phyloP scores from a whole-genome alignment of 2,113 vertebrate genomes.

The Macrotus californicus region DNA sequence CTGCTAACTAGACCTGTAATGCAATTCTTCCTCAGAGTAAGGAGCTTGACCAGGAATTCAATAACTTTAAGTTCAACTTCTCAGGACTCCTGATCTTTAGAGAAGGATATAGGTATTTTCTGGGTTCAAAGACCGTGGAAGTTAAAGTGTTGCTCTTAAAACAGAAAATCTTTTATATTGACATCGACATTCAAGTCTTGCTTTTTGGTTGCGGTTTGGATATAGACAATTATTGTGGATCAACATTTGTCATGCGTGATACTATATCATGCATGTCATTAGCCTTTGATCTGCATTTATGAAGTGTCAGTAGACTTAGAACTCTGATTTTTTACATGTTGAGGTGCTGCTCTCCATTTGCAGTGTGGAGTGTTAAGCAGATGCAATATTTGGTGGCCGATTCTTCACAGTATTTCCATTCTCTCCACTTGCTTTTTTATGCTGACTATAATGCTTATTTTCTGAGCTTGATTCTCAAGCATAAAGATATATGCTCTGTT shows the following conservation, averaged over 20 bases:
- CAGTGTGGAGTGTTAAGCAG: not conserved
- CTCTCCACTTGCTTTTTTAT: constrained; percentile 24
- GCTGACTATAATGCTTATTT: constrained; percentile 1
- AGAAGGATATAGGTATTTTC: not conserved
- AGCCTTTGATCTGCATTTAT: not conserved
- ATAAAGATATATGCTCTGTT: not conserved
- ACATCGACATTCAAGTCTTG: not conserved
- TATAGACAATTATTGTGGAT: not conserved
- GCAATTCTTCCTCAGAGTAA: not conserved
- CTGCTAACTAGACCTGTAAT: not conserved
- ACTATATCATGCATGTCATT: not conserved
- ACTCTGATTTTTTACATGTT: not conserved
- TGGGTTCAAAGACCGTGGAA: not conserved
- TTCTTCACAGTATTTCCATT: constrained; percentile 1
- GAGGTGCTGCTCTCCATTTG: not conserved
- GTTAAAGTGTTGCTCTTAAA: not conserved
- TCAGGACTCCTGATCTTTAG: not conserved
- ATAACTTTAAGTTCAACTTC: not conserved
- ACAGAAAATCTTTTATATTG: not conserved
- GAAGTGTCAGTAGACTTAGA: not conserved
- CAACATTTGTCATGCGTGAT: not conserved
- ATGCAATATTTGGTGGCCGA: not conserved
- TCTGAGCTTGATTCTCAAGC: not conserved
- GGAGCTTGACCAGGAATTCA: not conserved
- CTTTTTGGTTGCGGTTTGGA: not conserved